Percentiles rank a stretch among this genome's conserved stretches.
Evolutionary conservation across 2,113 vertebrate genomes (phyloP).

Genomic region (Perognathus longimembris): DNA sequence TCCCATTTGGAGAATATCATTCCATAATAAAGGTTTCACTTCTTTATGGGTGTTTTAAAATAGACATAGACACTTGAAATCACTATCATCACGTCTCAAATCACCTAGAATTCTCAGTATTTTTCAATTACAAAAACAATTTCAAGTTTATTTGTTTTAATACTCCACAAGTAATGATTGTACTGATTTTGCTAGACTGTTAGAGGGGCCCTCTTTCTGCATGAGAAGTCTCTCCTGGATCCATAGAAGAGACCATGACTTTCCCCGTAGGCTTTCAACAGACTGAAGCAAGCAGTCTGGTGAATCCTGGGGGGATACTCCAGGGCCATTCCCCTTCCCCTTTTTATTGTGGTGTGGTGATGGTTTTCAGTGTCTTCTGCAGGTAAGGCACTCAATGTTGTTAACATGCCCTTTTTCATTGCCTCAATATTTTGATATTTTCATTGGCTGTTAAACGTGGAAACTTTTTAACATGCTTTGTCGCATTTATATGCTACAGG

Average conservation of each 20-base stretch:
- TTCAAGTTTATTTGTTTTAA: conserved; percentile 70
- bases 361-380: conserved; percentile 89
- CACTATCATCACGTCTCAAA: conserved; percentile 88
- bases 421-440: conserved; percentile 89
- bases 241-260: conserved; percentile 75
- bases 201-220: conserved; percentile 75
- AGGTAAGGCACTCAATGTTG: conserved; percentile 90
- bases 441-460: conserved; percentile 92
- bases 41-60: conserved; percentile 81
- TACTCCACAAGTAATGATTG: conserved; percentile 71
- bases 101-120: conserved; percentile 82
- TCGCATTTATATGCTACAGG: conserved; percentile 99
- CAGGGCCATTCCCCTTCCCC: conserved; percentile 68
- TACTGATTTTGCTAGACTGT: conserved; percentile 74
- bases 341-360: conserved; percentile 86
- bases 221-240: conserved; percentile 78
- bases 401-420: conserved; percentile 90
- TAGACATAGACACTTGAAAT: conserved; percentile 89
- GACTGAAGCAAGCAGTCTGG: conserved; percentile 67
- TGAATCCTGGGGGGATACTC: conserved; percentile 73
- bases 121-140: conserved; percentile 75
- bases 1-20: conserved; percentile 70
- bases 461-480: conserved; percentile 99
- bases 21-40: conserved; percentile 88
- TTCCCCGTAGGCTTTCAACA: conserved; percentile 64